These are phyloP conservation scores for Macrosoma leucophasiata DNA, from an alignment of 2,888 invertebrate genomes.

Conservation along the genomic window DNA sequence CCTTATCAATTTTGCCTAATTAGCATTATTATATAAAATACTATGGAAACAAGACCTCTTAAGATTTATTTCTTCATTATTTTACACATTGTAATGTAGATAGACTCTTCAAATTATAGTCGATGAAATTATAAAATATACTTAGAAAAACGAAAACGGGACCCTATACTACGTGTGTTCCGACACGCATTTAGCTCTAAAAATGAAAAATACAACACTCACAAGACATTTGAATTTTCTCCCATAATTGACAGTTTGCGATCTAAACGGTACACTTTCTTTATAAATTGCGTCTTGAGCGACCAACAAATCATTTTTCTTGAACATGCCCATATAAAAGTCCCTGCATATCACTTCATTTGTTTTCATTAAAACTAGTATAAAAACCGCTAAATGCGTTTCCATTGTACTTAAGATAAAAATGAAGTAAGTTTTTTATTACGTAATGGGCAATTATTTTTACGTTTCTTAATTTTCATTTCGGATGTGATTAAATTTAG, in stretches of 20 bases:
- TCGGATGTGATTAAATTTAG: no score
- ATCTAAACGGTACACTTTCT: conserved; percentile 32
- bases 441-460: no score
- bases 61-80: no score
- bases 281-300: conserved; percentile 50
- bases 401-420: conserved; percentile 13
- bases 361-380: no score
- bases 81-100: no score
- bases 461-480: no score
- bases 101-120: no score
- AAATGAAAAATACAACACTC: conserved; percentile 25
- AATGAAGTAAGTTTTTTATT: conserved; percentile 2
- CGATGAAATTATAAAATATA: not conserved
- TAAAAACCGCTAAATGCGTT: conserved; percentile 6
- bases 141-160: no score
- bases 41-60: no score
- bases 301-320: conserved; percentile 47
- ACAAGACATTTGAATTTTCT: conserved; percentile 51
- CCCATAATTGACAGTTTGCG: conserved; percentile 44
- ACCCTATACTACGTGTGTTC: no score
- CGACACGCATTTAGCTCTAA: not conserved
- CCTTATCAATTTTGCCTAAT: no score
- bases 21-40: no score
- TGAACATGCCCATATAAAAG: conserved; percentile 55
- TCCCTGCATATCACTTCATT: conserved; percentile 41